Base-by-base conservation (phyloP, 2,797 vertebrate genomes). In the Anomalospiza imberbis region DNA sequence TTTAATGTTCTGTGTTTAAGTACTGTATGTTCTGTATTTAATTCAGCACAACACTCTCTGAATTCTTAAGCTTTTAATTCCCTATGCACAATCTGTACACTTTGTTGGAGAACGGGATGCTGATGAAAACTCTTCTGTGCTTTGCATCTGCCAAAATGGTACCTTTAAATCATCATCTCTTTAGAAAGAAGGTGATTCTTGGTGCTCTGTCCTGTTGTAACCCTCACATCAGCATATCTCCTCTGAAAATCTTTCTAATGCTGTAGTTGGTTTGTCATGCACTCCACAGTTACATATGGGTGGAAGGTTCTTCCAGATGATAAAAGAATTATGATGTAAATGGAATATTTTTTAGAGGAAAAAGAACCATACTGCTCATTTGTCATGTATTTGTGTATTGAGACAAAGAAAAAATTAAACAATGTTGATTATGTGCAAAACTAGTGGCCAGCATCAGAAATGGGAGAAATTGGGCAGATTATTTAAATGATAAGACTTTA, bases 61-160 rank as follows among this genome's bases (percentile, higher is more conserved):
- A 88, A 54, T 80, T 94, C 54, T 85, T 80, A 72, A 89, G 34
- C 57, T 89, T 77, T 51, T 63, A 89, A 93, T 80, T 94, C 94
- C 91, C 84, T 68, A 9, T 70, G 40, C 24, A 25, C 40, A 45
- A 34, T 77, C 71, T 79, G 48, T 81, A 50, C 0, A 0, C 87
- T 67, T 88, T 85, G 61, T 45, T 80, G 62, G 75, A 93, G 50
- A 72, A 89, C 68, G 65, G 75, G 57, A 44, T 85, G 42, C 25
- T 71, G 61, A 58, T 51, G 54, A 65, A 78, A 88, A 88, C 40
- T 89, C 75, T 92, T 66, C 32, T 70, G 75, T 0, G 58, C 54
- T 94, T 91, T 84, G 47, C 9, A 14, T 44, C 50, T 71, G 77
- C 83, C 74, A 86, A 87, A 94, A 79, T 36, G 34, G 47, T 83